Evolutionary conservation across 2,888 invertebrate species (phyloP).

Genomic region (Morpho achilles): DNA sequence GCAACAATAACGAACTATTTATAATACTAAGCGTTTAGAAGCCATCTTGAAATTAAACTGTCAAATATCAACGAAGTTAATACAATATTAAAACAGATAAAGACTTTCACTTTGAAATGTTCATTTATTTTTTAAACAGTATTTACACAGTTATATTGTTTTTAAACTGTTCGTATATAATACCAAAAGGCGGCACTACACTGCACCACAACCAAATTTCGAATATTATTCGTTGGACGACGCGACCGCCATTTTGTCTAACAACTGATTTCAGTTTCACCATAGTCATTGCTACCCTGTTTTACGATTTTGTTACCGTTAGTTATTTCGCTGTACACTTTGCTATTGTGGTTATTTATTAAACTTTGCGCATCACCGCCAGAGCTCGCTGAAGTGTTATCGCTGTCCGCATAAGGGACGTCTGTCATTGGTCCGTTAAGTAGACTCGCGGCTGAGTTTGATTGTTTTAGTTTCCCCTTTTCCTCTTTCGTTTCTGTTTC

Average conservation of each 20-base stretch:
- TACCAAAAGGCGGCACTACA: slow-evolving; percentile 33
- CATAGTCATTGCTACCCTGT: slow-evolving; percentile 68
- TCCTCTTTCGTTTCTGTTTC: slow-evolving; percentile 51
- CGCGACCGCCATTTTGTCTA: slow-evolving; percentile 35
- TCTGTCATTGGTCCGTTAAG: slow-evolving; percentile 74
- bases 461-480: slow-evolving; percentile 60
- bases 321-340: slow-evolving; percentile 39
- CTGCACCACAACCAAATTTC: slow-evolving; percentile 18
- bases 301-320: slow-evolving; percentile 50
- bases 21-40: slow-evolving; percentile 25
- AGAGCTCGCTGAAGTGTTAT: slow-evolving; percentile 64
- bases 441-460: slow-evolving; percentile 66
- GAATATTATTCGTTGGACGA: neutral
- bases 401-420: slow-evolving; percentile 71
- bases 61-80: slow-evolving; percentile 6
- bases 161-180: slow-evolving; percentile 12
- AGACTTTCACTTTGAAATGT: slow-evolving; percentile 18
- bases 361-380: slow-evolving; percentile 45
- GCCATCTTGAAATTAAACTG: slow-evolving; percentile 21
- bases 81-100: slow-evolving; percentile 20
- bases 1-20: slow-evolving; percentile 46
- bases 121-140: slow-evolving; percentile 5
- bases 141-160: slow-evolving; percentile 4
- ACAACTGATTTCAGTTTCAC: slow-evolving; percentile 85
- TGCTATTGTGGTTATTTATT: slow-evolving; percentile 44